Conservation (phyloP, 2,113 vertebrate genomes). For the Phalacrocorax carbo region DNA sequence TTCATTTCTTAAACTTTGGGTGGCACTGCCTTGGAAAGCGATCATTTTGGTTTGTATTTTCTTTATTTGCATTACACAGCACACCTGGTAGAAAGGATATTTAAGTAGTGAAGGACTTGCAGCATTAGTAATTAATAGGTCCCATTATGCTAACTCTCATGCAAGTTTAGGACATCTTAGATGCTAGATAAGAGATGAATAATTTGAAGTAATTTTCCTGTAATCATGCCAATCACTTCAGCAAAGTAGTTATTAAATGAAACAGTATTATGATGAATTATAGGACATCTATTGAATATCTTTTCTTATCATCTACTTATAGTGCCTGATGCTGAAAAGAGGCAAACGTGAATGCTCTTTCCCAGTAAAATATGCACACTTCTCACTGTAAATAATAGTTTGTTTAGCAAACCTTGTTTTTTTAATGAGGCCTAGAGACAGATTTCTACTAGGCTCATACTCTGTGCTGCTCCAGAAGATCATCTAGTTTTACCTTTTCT, state of each 20-base stretch:
- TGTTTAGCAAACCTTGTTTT: constrained; percentile 80
- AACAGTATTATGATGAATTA: constrained; percentile 86
- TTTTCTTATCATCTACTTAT: constrained; percentile 77
- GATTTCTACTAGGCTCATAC: constrained; percentile 28
- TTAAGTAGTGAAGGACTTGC: constrained; percentile 77
- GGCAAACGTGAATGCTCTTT: constrained; percentile 73
- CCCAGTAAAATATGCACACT: constrained; percentile 70
- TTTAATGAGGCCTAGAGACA: constrained; percentile 71
- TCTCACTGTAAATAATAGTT: constrained; percentile 78
- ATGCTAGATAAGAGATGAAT: constrained; percentile 85
- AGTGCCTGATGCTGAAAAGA: constrained; percentile 70
- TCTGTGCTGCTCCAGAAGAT: constrained; percentile 25
- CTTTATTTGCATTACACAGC: constrained; percentile 73
- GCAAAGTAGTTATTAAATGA: constrained; percentile 87
- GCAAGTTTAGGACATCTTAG: constrained; percentile 84
- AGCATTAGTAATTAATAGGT: constrained; percentile 82
- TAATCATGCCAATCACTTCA: constrained; percentile 88
- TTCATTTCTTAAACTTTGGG: constrained; percentile 65
- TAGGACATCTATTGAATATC: constrained; percentile 81
- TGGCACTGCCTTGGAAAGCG: constrained; percentile 54
- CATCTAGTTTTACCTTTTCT: constrained; percentile 40
- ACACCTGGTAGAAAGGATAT: constrained; percentile 70
- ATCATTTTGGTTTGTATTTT: constrained; percentile 62
- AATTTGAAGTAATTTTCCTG: constrained; percentile 87
- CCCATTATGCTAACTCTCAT: constrained; percentile 81